A percentile compares a stretch with the other conserved stretches of the same genome.
Evolutionary conservation across 1,140 invertebrate genomes (phyloP).

Genomic region (Lucilia cuprina): DNA sequence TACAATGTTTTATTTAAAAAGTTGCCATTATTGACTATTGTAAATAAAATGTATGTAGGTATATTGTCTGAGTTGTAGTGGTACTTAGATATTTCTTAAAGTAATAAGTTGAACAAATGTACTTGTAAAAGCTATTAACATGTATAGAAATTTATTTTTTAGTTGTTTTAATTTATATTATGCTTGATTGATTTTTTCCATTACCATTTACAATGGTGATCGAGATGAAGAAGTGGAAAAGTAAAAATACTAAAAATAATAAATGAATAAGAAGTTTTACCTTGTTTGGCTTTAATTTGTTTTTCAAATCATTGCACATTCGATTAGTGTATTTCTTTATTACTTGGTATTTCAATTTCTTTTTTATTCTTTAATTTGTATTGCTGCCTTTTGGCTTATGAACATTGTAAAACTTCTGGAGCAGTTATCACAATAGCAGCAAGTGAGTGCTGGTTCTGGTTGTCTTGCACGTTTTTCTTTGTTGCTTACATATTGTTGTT

Average conservation of each 20-base stretch:
- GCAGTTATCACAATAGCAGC: neutral
- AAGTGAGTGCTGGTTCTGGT: neutral
- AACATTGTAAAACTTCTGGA: neutral
- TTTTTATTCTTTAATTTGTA: neutral
- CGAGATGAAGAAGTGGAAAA: neutral
- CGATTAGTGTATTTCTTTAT: constrained; percentile 6
- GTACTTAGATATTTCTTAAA: neutral
- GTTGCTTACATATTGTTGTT: neutral
- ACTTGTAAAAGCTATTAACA: neutral
- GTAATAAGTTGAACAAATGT: neutral
- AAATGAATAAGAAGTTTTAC: constrained; percentile 1
- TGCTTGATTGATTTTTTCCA: constrained; percentile 8
- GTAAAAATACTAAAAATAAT: neutral
- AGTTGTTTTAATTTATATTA: neutral
- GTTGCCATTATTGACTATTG: too few relatives aligned
- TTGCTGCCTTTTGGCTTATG: neutral
- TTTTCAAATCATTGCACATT: constrained; percentile 10
- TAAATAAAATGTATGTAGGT: too few relatives aligned
- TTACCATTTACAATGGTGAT: neutral
- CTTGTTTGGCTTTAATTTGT: constrained; percentile 2
- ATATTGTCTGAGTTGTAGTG: too few relatives aligned
- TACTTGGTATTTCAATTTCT: neutral
- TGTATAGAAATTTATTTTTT: neutral
- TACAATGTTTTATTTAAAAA: too few relatives aligned
- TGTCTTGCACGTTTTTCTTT: neutral